Base-by-base conservation (phyloP, 2,797 vertebrate genomes). In the Selene dorsalis region DNA sequence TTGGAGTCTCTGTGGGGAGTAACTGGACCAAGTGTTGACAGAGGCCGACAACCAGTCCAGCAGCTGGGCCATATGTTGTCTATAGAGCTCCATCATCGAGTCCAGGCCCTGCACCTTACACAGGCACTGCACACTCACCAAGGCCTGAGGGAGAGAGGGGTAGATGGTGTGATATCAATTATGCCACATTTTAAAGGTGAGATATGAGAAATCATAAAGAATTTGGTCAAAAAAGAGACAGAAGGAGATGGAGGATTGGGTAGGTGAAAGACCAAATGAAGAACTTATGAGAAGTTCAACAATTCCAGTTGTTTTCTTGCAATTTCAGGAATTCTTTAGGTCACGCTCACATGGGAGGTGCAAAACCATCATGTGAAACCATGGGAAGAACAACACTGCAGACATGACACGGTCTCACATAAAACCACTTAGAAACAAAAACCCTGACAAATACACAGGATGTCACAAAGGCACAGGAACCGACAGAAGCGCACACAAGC, bases 1-100 rank as follows among this genome's bases (percentile, higher is more conserved):
- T 82, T 96, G 96, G 32, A 96, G 85, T 71, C 96, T 89, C 87
- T 98, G 96, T 0, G 94, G 79, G 5, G 96, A 96, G 85, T 92
- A 94, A 57, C 87, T 86, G 0, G 90, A 95, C 98, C 97, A 99
- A 66, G 86, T 79, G 4, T 88, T 89, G 78, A 95, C 94, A 0
- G 95, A 95, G 28, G 83, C 80, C 0, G 93, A 94, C 55, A 98
- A 85, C 95, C 94, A 95, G 56, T 95, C 94, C 91, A 99, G 90
- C 57, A 99, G 95, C 64, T 95, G 86, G 17, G 68, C 75, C 83
- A 96, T 93, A 79, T 99, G 96, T 60, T 91, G 94, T 50, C 88
- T 92, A 86, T 96, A 97, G 13, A 99, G 94, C 76, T 91, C 92
- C n/a, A 79, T 84, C 63, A 79, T 81, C 1, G 87, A 81, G 16